phyloP scores from a whole-genome alignment of 2,888 invertebrate species.

The Eulithis testata region DNA sequence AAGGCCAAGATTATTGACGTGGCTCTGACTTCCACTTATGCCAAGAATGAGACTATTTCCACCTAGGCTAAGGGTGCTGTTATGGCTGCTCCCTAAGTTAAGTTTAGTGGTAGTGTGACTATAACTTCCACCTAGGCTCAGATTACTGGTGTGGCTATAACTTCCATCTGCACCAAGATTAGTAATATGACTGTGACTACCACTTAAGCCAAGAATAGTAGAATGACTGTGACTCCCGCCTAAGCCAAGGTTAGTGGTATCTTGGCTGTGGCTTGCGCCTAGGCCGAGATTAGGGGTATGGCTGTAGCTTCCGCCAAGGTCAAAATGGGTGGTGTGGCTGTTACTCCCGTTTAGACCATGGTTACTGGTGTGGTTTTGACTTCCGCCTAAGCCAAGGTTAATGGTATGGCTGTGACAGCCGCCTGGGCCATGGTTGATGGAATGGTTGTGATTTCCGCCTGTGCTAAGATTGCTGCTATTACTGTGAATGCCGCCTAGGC shows the following conservation, averaged over 20 bases:
- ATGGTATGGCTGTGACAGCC: slow-evolving; percentile 19
- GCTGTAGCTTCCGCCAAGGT: slow-evolving; percentile 2
- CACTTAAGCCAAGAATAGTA: neutral
- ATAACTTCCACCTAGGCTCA: slow-evolving; percentile 2
- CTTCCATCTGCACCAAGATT: neutral
- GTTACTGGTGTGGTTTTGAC: slow-evolving; percentile 10
- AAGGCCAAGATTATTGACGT: slow-evolving; percentile 2
- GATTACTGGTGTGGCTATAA: neutral
- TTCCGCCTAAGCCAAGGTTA: slow-evolving; percentile 10
- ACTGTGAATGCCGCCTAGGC: slow-evolving; percentile 22
- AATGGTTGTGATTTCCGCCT: slow-evolving; percentile 12
- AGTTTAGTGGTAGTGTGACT: neutral
- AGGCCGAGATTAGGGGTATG: neutral
- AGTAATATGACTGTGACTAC: neutral
- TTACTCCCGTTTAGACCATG: slow-evolving; percentile 7
- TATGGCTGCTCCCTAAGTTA: slow-evolving; percentile 8
- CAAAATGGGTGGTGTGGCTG: neutral
- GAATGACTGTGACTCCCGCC: slow-evolving; percentile 4
- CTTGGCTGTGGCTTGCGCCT: slow-evolving; percentile 2
- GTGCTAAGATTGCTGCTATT: slow-evolving; percentile 15
- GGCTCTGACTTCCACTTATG: slow-evolving; percentile 12
- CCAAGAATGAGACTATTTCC: slow-evolving; percentile 16
- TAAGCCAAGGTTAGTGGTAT: neutral
- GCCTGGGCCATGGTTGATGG: neutral
- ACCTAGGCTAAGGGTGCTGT: slow-evolving; percentile 4